Percentiles rank a stretch among this genome's conserved stretches.
These are phyloP conservation scores for Balearica regulorum DNA, from an alignment of 2,797 vertebrate species.

Conservation along the genomic window DNA sequence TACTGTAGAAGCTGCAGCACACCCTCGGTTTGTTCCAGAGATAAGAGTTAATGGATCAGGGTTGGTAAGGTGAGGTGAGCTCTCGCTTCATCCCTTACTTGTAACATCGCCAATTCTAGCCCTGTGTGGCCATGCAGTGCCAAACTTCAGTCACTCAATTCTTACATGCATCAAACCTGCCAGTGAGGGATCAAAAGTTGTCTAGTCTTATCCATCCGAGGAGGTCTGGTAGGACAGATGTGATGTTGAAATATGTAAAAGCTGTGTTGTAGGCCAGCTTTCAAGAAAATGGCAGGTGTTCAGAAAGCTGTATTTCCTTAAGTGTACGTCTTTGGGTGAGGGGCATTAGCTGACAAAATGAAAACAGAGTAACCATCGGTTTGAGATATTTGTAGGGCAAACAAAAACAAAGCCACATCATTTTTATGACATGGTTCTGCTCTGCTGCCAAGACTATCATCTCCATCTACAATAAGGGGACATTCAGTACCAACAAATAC, in stretches of 20 bases:
- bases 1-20: neutral
- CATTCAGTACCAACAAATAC: neutral
- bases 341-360: neutral
- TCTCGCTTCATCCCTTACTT: neutral
- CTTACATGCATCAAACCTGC: neutral
- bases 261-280: neutral
- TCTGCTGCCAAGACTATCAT: neutral
- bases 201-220: neutral
- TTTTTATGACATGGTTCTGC: neutral
- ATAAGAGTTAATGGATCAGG: neutral
- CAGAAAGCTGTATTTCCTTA: neutral
- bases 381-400: neutral
- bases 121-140: neutral
- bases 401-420: neutral
- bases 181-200: neutral
- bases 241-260: neutral
- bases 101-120: neutral
- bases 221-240: neutral
- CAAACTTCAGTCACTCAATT: neutral
- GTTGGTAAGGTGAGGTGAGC: neutral
- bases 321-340: neutral
- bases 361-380: neutral
- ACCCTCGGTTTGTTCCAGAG: neutral
- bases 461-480: neutral
- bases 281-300: neutral